These are phyloP conservation scores for Gambusia affinis DNA, from an alignment of 2,113 vertebrate species.

Conservation along the genomic window DNA sequence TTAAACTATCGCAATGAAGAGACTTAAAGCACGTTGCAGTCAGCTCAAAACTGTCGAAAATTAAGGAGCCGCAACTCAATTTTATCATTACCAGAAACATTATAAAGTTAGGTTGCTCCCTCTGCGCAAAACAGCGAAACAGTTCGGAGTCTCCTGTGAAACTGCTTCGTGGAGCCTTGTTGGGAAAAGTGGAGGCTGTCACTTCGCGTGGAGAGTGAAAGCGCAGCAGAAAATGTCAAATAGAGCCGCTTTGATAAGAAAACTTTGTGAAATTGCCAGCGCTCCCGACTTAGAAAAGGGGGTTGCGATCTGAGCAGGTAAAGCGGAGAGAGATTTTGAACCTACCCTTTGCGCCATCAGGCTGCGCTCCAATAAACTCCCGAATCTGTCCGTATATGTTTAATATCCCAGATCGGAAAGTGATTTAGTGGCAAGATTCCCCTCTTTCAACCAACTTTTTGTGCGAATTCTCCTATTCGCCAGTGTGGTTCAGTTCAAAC, in stretches of 20 bases:
- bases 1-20: constrained; percentile 28
- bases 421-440: constrained; percentile 91
- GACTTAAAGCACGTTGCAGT: constrained; percentile 22
- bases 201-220: constrained; percentile 69
- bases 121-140: constrained; percentile 71
- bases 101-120: constrained; percentile 80
- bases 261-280: constrained; percentile 88
- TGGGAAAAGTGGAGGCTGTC: constrained; percentile 75
- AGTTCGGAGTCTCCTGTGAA: constrained; percentile 82
- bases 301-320: constrained; percentile 88
- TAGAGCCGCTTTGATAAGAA: constrained; percentile 78
- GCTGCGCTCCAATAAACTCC: constrained; percentile 99
- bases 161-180: constrained; percentile 74
- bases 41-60: constrained; percentile 19
- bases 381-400: constrained; percentile 95
- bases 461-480: constrained; percentile 91
- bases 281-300: constrained; percentile 59
- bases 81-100: constrained; percentile 94
- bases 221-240: constrained; percentile 85
- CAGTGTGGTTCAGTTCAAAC: constrained; percentile 83
- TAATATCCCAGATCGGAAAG: constrained; percentile 94
- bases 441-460: constrained; percentile 84
- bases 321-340: constrained; percentile 95
- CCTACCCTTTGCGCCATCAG: constrained; percentile 99
- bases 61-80: constrained; percentile 18